Base-by-base conservation (phyloP, 2,888 invertebrate species). In the Copidosoma aretas region DNA sequence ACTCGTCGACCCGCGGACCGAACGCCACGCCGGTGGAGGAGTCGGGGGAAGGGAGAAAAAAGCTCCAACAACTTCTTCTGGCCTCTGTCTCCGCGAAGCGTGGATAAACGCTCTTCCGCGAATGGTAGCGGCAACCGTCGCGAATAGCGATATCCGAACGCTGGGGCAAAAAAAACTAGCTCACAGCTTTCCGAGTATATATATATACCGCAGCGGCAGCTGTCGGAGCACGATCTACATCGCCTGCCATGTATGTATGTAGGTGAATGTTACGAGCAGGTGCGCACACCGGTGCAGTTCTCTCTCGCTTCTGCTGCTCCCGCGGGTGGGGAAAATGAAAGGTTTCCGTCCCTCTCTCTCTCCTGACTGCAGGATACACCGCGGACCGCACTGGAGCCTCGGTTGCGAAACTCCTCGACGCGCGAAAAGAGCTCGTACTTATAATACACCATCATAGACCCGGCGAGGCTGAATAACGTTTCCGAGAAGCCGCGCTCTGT, bases 391-490 rank as follows among this genome's bases (percentile, higher is more conserved):
- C n/a, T n/a, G n/a, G n/a, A n/a, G n/a, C 19, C 2, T 32, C 4
- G 15, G 3, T 19, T 49, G 10, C 49, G 19, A 5, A 15, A 49
- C 49, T 49, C 19, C 15, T 19, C 49, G 4, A 10, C 49, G 15
- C 49, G 49, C 15, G 10, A 49, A 19, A 49, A 19, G 49, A 49
- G 49, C 4, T n/a, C n/a, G n/a, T n/a, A n/a, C n/a, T n/a, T n/a
- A 22, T 15, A 24, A 39, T 39, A 22, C 43, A 19, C 32, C 32
- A 32, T 32, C n/a, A n/a, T n/a, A n/a, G n/a, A n/a, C n/a, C n/a
- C n/a, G 32, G 3, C 32, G 12, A 46, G 43, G 60, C 73, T 80
- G 32, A 80, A n/a, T n/a, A 80, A 78, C 79, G 79, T 79, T 81
- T 82, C 81, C 79, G 64, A 76, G 81, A 81, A 80, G 73, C 73